Evolutionary conservation across 2,888 invertebrate genomes (phyloP).

Genomic region (Ptilodon capucinus): DNA sequence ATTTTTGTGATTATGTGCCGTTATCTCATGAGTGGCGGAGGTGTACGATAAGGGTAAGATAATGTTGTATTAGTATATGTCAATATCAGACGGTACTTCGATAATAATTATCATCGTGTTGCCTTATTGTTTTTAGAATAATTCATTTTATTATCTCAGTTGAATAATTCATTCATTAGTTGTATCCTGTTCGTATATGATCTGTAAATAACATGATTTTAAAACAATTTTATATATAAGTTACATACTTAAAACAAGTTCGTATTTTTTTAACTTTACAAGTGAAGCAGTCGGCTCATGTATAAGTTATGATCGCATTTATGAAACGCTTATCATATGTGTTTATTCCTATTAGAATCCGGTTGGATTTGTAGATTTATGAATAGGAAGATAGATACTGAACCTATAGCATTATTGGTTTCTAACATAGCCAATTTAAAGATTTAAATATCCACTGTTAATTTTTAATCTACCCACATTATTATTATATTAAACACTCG

Average conservation of each 20-base stretch:
- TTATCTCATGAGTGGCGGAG: constrained; percentile 64
- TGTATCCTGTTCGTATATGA: constrained; percentile 11
- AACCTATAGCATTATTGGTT: not conserved
- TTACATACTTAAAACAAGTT: not conserved
- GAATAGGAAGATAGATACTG: not conserved
- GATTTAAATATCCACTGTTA: no score
- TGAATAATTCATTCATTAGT: constrained; percentile 9
- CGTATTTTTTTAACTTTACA: not conserved
- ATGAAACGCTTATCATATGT: constrained; percentile 16
- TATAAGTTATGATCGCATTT: constrained; percentile 22
- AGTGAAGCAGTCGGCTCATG: constrained; percentile 2
- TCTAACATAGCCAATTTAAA: no score
- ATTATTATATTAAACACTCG: no score
- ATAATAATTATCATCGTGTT: constrained; percentile 25
- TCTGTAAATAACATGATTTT: not conserved
- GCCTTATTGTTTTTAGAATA: constrained; percentile 21
- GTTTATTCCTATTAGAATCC: constrained; percentile 39
- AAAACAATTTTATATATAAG: not conserved
- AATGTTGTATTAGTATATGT: constrained; percentile 45
- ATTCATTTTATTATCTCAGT: no score
- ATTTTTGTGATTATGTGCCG: constrained; percentile 76
- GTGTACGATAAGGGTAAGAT: constrained; percentile 76
- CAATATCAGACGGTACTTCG: constrained; percentile 48
- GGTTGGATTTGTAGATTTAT: constrained; percentile 30
- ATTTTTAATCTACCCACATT: no score